phyloP scores from a whole-genome alignment of 2,113 vertebrate species.

The Bagarius yarrelli region DNA sequence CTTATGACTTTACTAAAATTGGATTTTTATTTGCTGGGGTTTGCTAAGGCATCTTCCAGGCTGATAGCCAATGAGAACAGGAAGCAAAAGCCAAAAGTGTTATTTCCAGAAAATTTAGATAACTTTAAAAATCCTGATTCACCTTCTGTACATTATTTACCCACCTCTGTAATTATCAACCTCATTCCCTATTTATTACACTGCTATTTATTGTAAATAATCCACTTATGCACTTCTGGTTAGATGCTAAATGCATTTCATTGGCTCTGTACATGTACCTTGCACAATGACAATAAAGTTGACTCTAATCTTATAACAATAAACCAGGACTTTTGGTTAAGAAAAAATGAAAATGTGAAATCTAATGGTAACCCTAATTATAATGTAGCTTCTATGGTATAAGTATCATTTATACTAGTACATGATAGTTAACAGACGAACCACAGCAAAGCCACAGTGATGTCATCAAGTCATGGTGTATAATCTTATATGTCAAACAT shows the following conservation, averaged over 20 bases:
- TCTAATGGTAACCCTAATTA: not conserved
- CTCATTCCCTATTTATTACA: too few relatives aligned
- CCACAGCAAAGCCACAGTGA: conserved; percentile 4
- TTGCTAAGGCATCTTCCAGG: conserved; percentile 4
- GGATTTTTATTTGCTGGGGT: not conserved
- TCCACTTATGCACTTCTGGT: too few relatives aligned
- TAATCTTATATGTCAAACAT: not conserved
- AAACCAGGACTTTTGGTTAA: not conserved
- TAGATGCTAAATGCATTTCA: too few relatives aligned
- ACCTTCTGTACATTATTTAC: too few relatives aligned
- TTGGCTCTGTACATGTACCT: too few relatives aligned
- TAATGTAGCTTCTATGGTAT: not conserved
- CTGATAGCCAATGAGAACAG: conserved; percentile 3
- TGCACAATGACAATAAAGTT: too few relatives aligned
- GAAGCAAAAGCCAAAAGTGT: conserved; percentile 5
- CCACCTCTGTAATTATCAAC: too few relatives aligned
- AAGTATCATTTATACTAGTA: not conserved
- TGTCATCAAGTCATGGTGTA: not conserved
- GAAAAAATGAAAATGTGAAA: not conserved
- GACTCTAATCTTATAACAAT: not conserved
- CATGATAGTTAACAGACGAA: not conserved
- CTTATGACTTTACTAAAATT: not conserved
- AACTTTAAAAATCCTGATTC: not conserved
- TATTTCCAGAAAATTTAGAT: conserved; percentile 13
- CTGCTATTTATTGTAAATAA: too few relatives aligned